phyloP scores from a whole-genome alignment of 2,113 vertebrate species.

The Copsychus sechellarum region DNA sequence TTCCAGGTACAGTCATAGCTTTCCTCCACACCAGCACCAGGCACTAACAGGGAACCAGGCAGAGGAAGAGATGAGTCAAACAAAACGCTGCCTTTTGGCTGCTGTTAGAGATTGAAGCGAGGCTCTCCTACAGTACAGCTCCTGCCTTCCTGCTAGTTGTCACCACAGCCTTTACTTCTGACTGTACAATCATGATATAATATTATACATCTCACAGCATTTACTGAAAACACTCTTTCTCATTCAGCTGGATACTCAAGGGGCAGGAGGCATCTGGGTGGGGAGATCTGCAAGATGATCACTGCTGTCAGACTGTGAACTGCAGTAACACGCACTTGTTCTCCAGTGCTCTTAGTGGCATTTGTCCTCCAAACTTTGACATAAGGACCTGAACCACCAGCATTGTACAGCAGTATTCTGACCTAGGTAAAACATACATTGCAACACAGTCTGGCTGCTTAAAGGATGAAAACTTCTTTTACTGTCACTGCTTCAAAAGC shows the following conservation, averaged over 20 bases:
- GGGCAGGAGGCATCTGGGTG: rapidly evolving
- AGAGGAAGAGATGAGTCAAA: background rate
- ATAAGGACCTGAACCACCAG: background rate
- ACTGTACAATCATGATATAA: background rate
- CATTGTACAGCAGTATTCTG: background rate
- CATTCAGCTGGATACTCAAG: background rate
- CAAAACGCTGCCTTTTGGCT: background rate
- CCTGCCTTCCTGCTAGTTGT: background rate
- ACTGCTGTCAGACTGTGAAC: background rate
- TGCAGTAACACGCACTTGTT: background rate
- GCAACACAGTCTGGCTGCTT: background rate
- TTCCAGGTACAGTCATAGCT: background rate
- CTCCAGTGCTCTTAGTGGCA: background rate
- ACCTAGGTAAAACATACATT: background rate
- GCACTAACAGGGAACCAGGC: background rate
- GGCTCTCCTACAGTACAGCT: background rate
- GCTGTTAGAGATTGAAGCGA: background rate
- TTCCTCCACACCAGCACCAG: background rate
- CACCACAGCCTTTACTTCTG: background rate
- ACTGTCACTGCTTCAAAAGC: background rate
- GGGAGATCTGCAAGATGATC: rapidly evolving
- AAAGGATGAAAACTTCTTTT: background rate
- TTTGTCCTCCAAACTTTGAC: background rate
- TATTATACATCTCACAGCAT: background rate
- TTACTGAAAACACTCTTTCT: background rate